Base-by-base conservation (phyloP, 2,888 invertebrate genomes). In the Nemotelus pantherinus region DNA sequence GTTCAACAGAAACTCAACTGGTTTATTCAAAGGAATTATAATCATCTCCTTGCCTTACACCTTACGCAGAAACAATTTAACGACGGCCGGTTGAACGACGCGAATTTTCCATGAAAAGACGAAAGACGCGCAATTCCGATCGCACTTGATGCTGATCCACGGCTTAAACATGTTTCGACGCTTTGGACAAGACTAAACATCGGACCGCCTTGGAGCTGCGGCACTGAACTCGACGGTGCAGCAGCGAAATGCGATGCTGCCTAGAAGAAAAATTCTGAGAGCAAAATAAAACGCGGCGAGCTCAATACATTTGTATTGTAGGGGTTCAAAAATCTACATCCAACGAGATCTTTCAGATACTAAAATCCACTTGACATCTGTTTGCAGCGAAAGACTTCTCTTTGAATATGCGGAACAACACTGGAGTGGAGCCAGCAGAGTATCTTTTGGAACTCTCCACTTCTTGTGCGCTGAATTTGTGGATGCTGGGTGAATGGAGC, bases 131-230 rank as follows among this genome's bases (percentile, higher is more conserved):
- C 70, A 55, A 70, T 70, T 55, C 47, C 70, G 60, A 74, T 74
- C 74, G 57, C 74, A 74, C 50, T 60, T 74, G 74, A 60, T 25
- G 47, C 58, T 60, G 50, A 74, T 60, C 74, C 74, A 60, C 72
- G 72, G 60, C 60, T 63, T 60, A 74, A 60, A 74, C 74, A 60
- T 74, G 74, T 74, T 60, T 50, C 74, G 74, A 45, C 63, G 48
- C 74, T 74, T 74, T 63, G 47, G 63, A 74, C 74, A 74, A 44
- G 74, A 74, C 74, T 74, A 71, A 63, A 68, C 68, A 48, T 25
- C 25, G 71, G 47, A 72, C 44, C 71, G 41, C 58, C 71, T 72
- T 72, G 71, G 45, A 58, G 44, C 58, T 44, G 57, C 58, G 43
- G 57, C 58, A n/a, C 4, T 3, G 58, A n/a, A 10, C 60, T 41